Percentiles rank a stretch among this genome's conserved stretches.
Evolutionary conservation across 2,888 invertebrate species (phyloP).

Genomic region (Parasteatoda lunata): DNA sequence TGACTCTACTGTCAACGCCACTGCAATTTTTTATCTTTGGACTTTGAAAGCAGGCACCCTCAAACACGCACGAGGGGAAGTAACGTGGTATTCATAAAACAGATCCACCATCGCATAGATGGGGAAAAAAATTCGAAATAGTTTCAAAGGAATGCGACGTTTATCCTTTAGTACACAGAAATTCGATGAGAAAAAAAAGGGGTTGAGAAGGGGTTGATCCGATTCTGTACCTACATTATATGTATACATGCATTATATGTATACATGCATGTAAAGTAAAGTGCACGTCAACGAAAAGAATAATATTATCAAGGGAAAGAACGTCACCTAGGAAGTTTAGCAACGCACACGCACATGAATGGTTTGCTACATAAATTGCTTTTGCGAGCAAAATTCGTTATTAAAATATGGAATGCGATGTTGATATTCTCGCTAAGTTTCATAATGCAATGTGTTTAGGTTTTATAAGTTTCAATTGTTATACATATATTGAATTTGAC

Average conservation of each 20-base stretch:
- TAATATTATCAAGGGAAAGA: constrained; percentile 4
- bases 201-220: background rate
- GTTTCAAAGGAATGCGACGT: constrained; percentile 47
- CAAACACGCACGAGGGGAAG: background rate
- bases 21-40: constrained; percentile 26
- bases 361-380: constrained; percentile 29
- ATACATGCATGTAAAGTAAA: constrained; percentile 4
- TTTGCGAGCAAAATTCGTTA: constrained; percentile 27
- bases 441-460: too few species aligned
- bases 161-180: constrained; percentile 32
- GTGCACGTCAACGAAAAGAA: background rate
- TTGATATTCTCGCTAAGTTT: too few species aligned
- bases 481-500: too few species aligned
- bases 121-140: constrained; percentile 50
- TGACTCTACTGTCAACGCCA: constrained; percentile 23
- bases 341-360: constrained; percentile 25
- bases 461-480: too few species aligned
- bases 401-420: constrained; percentile 3
- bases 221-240: background rate
- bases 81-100: constrained; percentile 29
- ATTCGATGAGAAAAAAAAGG: constrained; percentile 14
- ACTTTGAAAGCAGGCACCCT: constrained; percentile 1
- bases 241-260: constrained; percentile 6
- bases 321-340: constrained; percentile 29
- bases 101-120: constrained; percentile 15